Evolutionary conservation across 1,140 invertebrate species (phyloP).

Genomic region (Ips nitidus): DNA sequence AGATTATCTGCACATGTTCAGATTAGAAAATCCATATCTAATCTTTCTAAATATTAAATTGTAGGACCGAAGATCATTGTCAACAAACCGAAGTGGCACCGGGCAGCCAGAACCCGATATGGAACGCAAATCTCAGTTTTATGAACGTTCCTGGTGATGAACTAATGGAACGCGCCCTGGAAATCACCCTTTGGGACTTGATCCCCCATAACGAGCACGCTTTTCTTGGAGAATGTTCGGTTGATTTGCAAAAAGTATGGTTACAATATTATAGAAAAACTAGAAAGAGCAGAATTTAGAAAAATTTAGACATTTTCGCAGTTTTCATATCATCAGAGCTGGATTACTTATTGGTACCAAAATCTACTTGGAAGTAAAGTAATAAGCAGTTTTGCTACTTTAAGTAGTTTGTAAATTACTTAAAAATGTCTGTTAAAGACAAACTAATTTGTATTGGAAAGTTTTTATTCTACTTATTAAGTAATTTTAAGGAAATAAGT

Average conservation of each 20-base stretch:
- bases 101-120: conserved; percentile 81
- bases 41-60: neutral
- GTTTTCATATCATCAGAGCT: neutral
- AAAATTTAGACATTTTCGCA: neutral
- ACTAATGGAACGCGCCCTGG: conserved; percentile 75
- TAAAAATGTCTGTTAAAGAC: too few species aligned
- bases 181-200: conserved; percentile 86
- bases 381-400: too few species aligned
- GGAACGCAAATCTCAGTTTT: conserved; percentile 87
- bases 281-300: neutral
- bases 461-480: too few species aligned
- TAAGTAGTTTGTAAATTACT: too few species aligned
- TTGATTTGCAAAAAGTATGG: conserved; percentile 68
- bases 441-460: too few species aligned
- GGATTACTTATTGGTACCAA: too few species aligned
- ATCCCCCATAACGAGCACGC: conserved; percentile 77
- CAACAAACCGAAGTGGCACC: conserved; percentile 80
- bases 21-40: neutral
- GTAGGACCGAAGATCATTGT: conserved; percentile 69
- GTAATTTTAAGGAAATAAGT: too few species aligned
- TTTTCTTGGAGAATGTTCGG: conserved; percentile 81
- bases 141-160: conserved; percentile 74
- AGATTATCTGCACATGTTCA: neutral
- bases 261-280: neutral
- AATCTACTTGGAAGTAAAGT: too few species aligned